Conservation (phyloP, 2,113 vertebrate species). For the Stegastes partitus region DNA sequence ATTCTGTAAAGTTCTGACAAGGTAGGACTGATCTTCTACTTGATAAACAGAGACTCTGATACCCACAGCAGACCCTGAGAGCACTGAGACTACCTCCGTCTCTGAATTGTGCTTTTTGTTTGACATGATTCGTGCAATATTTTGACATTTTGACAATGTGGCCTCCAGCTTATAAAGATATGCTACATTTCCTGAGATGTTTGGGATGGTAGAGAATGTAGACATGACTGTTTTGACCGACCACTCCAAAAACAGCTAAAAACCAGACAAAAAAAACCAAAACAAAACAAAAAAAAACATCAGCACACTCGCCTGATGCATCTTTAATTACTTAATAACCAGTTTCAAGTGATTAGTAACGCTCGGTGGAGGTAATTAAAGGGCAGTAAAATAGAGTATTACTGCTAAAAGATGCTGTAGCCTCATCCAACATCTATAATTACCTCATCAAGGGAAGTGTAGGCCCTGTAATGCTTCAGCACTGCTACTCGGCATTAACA, state of each 20-base stretch:
- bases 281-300: slow-evolving; percentile 20
- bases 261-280: neutral
- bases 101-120: too few relatives aligned
- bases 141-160: neutral
- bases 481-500: slow-evolving; percentile 40
- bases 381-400: slow-evolving; percentile 58
- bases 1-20: too few relatives aligned
- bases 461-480: slow-evolving; percentile 43
- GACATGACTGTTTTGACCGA: slow-evolving; percentile 7
- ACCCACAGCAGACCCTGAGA: neutral
- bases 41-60: neutral
- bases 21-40: too few relatives aligned
- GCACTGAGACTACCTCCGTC: too few relatives aligned
- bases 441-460: slow-evolving; percentile 63
- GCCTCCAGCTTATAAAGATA: neutral
- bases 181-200: neutral
- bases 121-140: too few relatives aligned
- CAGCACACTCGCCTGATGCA: slow-evolving; percentile 10
- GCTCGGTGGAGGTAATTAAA: slow-evolving; percentile 66
- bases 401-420: slow-evolving; percentile 59
- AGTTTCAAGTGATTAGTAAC: slow-evolving; percentile 63
- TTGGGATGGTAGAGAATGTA: neutral
- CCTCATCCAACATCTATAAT: slow-evolving; percentile 71
- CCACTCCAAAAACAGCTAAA: neutral
- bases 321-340: slow-evolving; percentile 68